A percentile compares a stretch with the other conserved stretches of the same genome.
Evolutionary conservation across 2,113 vertebrate species (phyloP).

Genomic region (Engystomops pustulosus): DNA sequence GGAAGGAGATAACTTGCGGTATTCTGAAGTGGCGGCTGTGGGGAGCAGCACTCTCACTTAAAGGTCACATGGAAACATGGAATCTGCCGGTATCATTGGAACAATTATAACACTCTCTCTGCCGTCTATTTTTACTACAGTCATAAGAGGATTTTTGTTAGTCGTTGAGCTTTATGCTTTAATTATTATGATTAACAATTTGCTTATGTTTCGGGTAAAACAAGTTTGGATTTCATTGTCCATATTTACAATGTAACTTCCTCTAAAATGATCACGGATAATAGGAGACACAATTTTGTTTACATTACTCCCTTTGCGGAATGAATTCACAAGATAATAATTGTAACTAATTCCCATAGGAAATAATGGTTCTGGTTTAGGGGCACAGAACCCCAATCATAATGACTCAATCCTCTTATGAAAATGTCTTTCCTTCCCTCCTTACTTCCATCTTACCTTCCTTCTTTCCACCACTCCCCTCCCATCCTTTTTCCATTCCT

Average conservation of each 20-base stretch:
- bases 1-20: constrained; percentile 2
- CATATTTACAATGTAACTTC: constrained; percentile 16
- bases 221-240: not conserved
- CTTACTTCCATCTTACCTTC: not conserved
- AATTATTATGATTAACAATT: constrained; percentile 49
- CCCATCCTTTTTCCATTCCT: not conserved
- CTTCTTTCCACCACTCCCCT: not conserved
- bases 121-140: constrained; percentile 22
- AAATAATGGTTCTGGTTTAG: too few relatives aligned
- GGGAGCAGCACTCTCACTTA: constrained; percentile 1
- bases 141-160: constrained; percentile 11
- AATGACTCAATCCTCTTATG: too few relatives aligned
- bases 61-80: constrained; percentile 24
- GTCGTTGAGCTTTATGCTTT: constrained; percentile 41
- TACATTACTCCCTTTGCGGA: not conserved
- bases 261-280: not conserved
- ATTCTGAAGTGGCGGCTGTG: not conserved
- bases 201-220: constrained; percentile 20
- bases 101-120: not conserved
- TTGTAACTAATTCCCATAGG: too few relatives aligned
- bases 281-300: not conserved
- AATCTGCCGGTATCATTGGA: not conserved
- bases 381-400: too few relatives aligned
- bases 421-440: not conserved
- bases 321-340: not conserved